A percentile compares a stretch with the other conserved stretches of the same genome.
These are phyloP conservation scores for Orientallactaga sibirica DNA, from an alignment of 2,797 vertebrate genomes.

Conservation along the genomic window DNA sequence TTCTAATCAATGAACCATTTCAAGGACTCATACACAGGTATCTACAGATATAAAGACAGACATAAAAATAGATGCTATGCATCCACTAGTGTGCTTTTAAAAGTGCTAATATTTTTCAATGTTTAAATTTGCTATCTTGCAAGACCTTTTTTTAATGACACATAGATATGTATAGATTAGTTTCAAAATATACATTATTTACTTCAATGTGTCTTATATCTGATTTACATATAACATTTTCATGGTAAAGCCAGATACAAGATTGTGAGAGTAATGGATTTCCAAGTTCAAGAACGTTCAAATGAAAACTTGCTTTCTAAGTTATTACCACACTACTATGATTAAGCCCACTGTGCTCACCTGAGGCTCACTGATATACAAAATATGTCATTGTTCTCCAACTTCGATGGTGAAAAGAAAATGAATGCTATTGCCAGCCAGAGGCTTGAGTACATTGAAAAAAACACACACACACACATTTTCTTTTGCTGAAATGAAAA, in stretches of 20 bases:
- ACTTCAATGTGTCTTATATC: background rate
- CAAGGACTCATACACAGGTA: background rate
- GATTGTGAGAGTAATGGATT: slow-evolving; percentile 6
- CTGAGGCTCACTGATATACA: background rate
- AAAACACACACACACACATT: background rate
- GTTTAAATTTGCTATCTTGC: background rate
- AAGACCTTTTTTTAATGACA: slow-evolving; percentile 1
- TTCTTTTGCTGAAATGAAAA: slow-evolving; percentile 59
- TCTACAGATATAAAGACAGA: background rate
- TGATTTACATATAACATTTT: background rate
- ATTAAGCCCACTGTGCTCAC: background rate
- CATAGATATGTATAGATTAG: background rate
- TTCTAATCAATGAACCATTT: background rate
- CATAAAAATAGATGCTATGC: no score
- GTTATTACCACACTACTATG: background rate
- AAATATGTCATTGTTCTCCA: background rate
- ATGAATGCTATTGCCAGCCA: slow-evolving; percentile 15
- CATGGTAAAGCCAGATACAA: background rate
- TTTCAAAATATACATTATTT: background rate
- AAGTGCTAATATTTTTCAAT: background rate
- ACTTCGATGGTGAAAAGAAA: slow-evolving; percentile 21
- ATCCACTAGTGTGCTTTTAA: background rate
- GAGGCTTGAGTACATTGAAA: background rate
- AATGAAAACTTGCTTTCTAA: slow-evolving; percentile 31
- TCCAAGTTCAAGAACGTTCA: slow-evolving; percentile 4